Conservation (phyloP, 2,797 vertebrate species). For the Oreochromis mossambicus region DNA sequence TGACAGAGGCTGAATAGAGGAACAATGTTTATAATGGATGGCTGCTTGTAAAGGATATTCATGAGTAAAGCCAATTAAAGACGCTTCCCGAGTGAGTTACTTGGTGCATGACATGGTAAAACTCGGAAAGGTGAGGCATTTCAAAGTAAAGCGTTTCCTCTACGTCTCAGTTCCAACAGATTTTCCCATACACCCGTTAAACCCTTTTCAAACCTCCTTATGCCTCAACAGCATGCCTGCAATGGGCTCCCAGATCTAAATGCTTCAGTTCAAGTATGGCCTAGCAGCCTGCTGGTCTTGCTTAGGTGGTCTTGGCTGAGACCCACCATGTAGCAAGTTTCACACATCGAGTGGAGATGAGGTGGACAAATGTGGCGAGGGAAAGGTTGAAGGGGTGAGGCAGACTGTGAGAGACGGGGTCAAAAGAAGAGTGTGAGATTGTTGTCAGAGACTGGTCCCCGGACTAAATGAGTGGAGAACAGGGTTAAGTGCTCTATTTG, state of each 20-base stretch:
- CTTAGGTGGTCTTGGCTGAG: slow-evolving; percentile 54
- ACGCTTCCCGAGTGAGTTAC: slow-evolving; percentile 18
- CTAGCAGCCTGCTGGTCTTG: slow-evolving; percentile 35
- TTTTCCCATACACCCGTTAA: slow-evolving; percentile 6
- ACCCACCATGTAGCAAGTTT: slow-evolving; percentile 36
- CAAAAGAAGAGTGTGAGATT: slow-evolving; percentile 63
- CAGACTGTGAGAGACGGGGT: slow-evolving; percentile 29
- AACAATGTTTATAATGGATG: slow-evolving; percentile 32
- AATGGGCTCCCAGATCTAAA: slow-evolving; percentile 28
- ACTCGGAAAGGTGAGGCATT: slow-evolving; percentile 12
- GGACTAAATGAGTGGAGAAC: slow-evolving; percentile 57
- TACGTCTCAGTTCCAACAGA: slow-evolving; percentile 2
- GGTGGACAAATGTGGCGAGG: slow-evolving; percentile 22
- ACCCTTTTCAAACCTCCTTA: slow-evolving; percentile 33
- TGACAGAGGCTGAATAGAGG: slow-evolving; percentile 54
- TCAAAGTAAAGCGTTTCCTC: slow-evolving; percentile 28
- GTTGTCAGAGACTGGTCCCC: slow-evolving; percentile 43
- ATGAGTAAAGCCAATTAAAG: slow-evolving; percentile 49
- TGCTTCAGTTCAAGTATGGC: slow-evolving; percentile 31
- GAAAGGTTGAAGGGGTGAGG: slow-evolving; percentile 42
- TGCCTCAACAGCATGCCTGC: slow-evolving; percentile 29
- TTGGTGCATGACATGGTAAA: slow-evolving; percentile 21
- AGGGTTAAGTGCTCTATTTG: slow-evolving; percentile 73
- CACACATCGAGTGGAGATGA: slow-evolving; percentile 47
- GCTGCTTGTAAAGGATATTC: slow-evolving; percentile 50